Conservation (phyloP, 1,140 invertebrate genomes). For the Tetraneura akinire region DNA sequence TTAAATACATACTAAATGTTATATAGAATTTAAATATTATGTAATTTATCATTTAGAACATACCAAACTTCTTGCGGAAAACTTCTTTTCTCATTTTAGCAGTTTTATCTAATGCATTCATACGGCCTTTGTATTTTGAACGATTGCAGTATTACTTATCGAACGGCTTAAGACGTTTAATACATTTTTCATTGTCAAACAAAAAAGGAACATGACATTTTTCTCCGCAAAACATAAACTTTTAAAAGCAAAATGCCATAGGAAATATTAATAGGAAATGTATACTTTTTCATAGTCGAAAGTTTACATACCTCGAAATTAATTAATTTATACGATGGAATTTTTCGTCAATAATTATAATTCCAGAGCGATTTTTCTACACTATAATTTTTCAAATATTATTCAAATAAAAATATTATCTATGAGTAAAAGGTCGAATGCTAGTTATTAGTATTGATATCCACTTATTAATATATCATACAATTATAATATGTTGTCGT, state of each 20-base stretch:
- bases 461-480: no score
- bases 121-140: not conserved
- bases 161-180: not conserved
- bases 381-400: no score
- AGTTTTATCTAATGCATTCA: not conserved
- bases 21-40: no score
- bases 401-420: not conserved
- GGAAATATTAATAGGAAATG: not conserved
- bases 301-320: not conserved
- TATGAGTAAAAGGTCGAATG: no score
- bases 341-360: not conserved
- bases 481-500: no score
- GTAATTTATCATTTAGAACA: not conserved
- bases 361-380: not conserved
- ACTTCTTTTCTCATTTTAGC: not conserved
- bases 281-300: constrained; percentile 16
- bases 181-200: constrained; percentile 18
- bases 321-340: not conserved
- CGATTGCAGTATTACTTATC: not conserved
- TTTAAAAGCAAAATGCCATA: constrained; percentile 10
- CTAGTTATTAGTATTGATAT: no score
- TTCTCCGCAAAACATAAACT: not conserved
- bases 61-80: not conserved
- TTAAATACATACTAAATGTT: no score
- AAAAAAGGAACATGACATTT: constrained; percentile 27